Base-by-base conservation (phyloP, 1,140 invertebrate genomes). In the Drosophila rhopaloa region DNA sequence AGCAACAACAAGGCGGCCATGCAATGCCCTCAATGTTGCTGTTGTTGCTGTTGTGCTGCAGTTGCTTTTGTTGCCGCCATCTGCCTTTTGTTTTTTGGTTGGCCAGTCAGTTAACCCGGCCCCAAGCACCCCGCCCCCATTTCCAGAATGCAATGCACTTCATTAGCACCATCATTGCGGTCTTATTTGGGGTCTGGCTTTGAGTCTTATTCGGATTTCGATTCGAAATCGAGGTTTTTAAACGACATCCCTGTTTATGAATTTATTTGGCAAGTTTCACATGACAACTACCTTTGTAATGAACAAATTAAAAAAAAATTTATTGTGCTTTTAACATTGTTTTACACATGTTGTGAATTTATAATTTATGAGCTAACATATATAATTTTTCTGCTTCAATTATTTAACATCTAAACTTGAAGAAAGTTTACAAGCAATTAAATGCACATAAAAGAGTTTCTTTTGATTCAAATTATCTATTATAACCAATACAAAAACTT, bases 21-120 rank as follows among this genome's bases (percentile, higher is more conserved):
- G 83, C 83, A 77, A 62, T 76, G 58, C 61, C 65, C 61, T 50
- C 65, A 50, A 60, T 75, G 59, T 60, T 51, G 55, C 40, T 43
- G 27, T 32, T 41, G 56, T 27, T 46, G 57, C 35, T 40, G 51
- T 35, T 41, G 61, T 41, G 75, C 35, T 55, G 48, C 27, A 19
- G 43, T 16, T n/a, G 24, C 11, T 47, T 19, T 27, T 13, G 19
- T 24, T 47, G 44, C 38, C 24, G 35, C 29, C 53, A 62, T 53
- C 60, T 62, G 66, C 41, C 70, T 71, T 86, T 86, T 86, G 82
- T 86, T 86, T 85, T 85, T 86, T 79, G 82, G 82, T 86, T 86
- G 82, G 82, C 82, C 75, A 81, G 75, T 65, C 61, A 70, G 73
- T 81, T 86, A 74, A 78, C 81, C 68, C 82, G 70, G 53, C 75